Evolutionary conservation across 64 coral and sea anemone species (phyloP), one percentile per base, ranked within the genome.

Genomic region (Trachythela sp.): DNA sequence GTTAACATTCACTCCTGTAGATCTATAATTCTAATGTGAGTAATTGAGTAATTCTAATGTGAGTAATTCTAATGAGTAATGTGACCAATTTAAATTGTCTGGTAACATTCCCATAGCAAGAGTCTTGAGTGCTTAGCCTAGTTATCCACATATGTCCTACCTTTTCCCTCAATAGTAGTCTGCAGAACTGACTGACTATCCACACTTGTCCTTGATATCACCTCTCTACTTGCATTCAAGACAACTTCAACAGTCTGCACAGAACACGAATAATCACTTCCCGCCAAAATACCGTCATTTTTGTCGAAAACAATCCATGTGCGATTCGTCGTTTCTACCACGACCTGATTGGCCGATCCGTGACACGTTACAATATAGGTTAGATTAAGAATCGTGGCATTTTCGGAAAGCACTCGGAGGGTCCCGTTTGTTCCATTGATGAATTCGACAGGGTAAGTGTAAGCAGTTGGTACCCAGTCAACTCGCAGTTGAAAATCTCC

Each of bases 131-230:
- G n/a, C n/a, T n/a, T n/a, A n/a, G 18, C 18, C 30, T 68, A 68
- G 59, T 22, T 22, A 22, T 31, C 15, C 59, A 68, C 3, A 68
- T 68, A 6, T 68, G 8, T 30, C 60, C 24, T 35, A 97, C 95
- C 95, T 91, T 94, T 97, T 22, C 95, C 93, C 70, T 97, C 95
- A 13, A 97, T 36, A n/a, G 95, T 97, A 42, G 95, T 97, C 39
- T 94, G 35, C 2, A 90, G 94, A 75, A 54, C 84, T 68, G 92
- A 86, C 77, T 97, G 90, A 37, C 92, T 94, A 48, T 94, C 91
- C 10, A 92, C 92, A 27, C 92, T 97, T 52, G 92, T 92, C 30
- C 95, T 89, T 15, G 91, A 90, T 36, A 92, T 84, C 38, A 90
- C 43, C 22, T 49, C 48, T 48, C 95, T 56, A 4, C 90, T 97